Evolutionary conservation across 1,140 invertebrate genomes (phyloP).

Genomic region (Drosophila seguyi): DNA sequence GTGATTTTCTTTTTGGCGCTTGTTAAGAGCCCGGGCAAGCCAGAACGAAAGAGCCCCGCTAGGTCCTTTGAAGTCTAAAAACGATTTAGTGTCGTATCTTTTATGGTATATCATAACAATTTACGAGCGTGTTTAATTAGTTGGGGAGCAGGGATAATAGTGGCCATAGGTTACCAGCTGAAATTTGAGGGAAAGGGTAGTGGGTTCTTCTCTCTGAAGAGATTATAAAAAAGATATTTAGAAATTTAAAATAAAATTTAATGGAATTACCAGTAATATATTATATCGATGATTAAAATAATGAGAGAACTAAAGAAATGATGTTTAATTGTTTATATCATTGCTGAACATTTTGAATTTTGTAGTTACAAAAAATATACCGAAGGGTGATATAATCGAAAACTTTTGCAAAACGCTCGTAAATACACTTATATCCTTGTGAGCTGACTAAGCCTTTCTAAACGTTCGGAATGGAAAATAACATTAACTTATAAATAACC

Average conservation of each 20-base stretch:
- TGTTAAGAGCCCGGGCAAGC: constrained; percentile 27
- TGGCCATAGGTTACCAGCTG: constrained; percentile 2
- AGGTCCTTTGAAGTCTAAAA: constrained; percentile 41
- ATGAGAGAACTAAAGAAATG: not conserved
- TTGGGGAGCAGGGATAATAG: not conserved
- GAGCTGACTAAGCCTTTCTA: too few relatives aligned
- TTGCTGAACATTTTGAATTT: too few relatives aligned
- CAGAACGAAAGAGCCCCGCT: constrained; percentile 26
- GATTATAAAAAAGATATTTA: not conserved
- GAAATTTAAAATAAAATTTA: too few relatives aligned
- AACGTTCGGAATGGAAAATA: too few relatives aligned
- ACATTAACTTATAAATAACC: too few relatives aligned
- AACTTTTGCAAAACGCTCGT: too few relatives aligned
- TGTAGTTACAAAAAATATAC: too few relatives aligned
- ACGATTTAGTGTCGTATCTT: constrained; percentile 45
- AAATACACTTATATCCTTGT: too few relatives aligned
- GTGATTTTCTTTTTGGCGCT: constrained; percentile 66
- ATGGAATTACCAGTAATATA: not conserved
- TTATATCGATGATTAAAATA: too few relatives aligned
- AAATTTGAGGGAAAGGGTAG: not conserved
- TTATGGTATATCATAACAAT: constrained; percentile 47
- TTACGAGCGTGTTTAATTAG: constrained; percentile 45
- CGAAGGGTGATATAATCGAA: too few relatives aligned
- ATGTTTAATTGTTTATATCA: too few relatives aligned
- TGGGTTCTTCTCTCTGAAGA: not conserved